Evolutionary conservation across 35 echinoderm and acorn worm genomes (phyloP).

Genomic region (Patiria miniata): DNA sequence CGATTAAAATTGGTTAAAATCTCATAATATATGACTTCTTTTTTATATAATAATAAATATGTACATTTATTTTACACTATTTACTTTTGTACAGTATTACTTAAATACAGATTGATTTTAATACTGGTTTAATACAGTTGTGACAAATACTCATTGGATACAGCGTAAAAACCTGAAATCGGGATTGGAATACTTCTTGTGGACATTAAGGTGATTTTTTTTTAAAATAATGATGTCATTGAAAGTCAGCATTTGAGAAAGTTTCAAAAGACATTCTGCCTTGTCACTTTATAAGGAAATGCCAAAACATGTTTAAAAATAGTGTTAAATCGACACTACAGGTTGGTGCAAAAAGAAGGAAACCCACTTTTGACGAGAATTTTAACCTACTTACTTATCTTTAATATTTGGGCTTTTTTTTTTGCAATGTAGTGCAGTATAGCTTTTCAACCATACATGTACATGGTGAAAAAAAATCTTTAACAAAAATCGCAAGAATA

Average conservation of each 20-base stretch:
- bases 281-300: background rate
- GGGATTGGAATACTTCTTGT: background rate
- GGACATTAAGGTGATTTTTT: background rate
- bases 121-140: slow-evolving; percentile 9
- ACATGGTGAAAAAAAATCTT: no score
- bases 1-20: slow-evolving; percentile 24
- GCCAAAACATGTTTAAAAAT: background rate
- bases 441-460: no score
- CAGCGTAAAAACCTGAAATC: background rate
- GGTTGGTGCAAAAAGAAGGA: no score
- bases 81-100: background rate
- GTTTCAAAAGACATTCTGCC: background rate
- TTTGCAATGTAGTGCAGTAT: no score
- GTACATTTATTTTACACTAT: slow-evolving; percentile 12
- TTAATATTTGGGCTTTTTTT: no score
- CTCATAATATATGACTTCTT: slow-evolving; percentile 22
- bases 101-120: slow-evolving; percentile 23
- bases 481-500: no score
- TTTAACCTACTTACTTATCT: no score
- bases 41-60: background rate
- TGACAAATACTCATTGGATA: background rate
- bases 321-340: no score
- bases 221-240: background rate
- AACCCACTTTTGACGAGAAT: no score
- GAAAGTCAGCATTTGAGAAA: background rate